Base-by-base conservation (phyloP, 1,140 invertebrate species). In the Lutraria rhynchaena region DNA sequence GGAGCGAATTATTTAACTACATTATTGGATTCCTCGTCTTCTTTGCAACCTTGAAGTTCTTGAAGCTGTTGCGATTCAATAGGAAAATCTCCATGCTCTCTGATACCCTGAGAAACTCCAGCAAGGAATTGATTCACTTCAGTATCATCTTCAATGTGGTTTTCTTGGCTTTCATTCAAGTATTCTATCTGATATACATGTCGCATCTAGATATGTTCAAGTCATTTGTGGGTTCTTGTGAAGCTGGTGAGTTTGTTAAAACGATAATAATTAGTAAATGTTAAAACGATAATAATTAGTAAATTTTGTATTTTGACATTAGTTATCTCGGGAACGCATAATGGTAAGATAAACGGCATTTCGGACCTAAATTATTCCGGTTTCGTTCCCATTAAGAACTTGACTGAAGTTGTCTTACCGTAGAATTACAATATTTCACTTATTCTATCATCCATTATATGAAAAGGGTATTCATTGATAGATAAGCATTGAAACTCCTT, bases 11-110 rank as follows among this genome's bases (percentile, higher is more conserved):
- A 24, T 93, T 93, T 75, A 88, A 87, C 33, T 93, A 93, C 81
- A 89, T 93, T 29, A 89, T 94, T 24, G 93, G 92, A 17, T 92
- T 93, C 71, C 83, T 94, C 13, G 90, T 94, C 15, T 94, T 94
- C 87, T 88, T 94, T 37, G 90, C 90, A 9, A 93, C 92, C 19
- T 82, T 94, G 7, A 94, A 94, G 84, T 93, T 94, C 85, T 85
- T 94, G 33, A 92, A 93, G 76, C 88, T 94, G 0, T 86, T 94
- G 4, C 86, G 93, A 51, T 94, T 94, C 88, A 94, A 94, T 89
- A 93, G 92, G 67, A 87, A 92, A 71, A 93, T 94, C 77, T 91
- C 91, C 7, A 76, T 93, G 69, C 84, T 93, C 67, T 89, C 91
- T 3, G 81, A 89, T 0, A 93, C 92, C 5, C 87, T 93, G 24